Evolutionary conservation across 2,113 vertebrate genomes (phyloP).

Genomic region (Clarias macrocephalus): DNA sequence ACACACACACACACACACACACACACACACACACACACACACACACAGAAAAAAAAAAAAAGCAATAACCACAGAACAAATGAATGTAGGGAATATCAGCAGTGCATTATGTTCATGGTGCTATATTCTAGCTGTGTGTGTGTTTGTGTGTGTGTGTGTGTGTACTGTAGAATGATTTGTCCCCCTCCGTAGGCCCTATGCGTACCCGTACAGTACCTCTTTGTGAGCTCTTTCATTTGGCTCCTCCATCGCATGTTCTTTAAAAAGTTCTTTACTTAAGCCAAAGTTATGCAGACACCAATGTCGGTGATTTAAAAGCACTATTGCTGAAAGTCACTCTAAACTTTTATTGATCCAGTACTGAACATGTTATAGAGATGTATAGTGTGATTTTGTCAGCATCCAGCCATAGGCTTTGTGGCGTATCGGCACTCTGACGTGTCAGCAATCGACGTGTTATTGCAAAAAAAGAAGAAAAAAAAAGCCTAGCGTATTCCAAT

Average conservation of each 20-base stretch:
- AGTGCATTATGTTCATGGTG: too few species aligned
- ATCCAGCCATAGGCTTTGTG: too few species aligned
- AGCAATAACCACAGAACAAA: neutral
- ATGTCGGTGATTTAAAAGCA: neutral
- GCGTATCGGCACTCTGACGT: too few species aligned
- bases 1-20: too few species aligned
- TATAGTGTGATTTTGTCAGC: too few species aligned
- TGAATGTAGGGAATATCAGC: neutral
- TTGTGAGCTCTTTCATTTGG: neutral
- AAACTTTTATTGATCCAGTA: neutral
- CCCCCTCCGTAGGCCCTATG: neutral
- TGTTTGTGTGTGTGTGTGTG: too few species aligned
- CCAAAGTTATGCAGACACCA: neutral
- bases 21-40: too few species aligned
- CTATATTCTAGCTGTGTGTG: too few species aligned
- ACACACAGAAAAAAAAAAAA: too few species aligned
- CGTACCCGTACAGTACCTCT: neutral
- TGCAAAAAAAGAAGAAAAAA: neutral
- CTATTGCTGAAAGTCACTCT: neutral
- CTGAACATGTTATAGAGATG: neutral
- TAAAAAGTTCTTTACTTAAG: neutral
- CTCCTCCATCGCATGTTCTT: neutral
- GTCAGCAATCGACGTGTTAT: neutral
- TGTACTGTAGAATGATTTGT: neutral
- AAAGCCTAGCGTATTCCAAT: neutral